Evolutionary conservation across 2,113 vertebrate genomes (phyloP), one percentile per base, ranked within the genome.

Genomic region (Eleginops maclovinus): DNA sequence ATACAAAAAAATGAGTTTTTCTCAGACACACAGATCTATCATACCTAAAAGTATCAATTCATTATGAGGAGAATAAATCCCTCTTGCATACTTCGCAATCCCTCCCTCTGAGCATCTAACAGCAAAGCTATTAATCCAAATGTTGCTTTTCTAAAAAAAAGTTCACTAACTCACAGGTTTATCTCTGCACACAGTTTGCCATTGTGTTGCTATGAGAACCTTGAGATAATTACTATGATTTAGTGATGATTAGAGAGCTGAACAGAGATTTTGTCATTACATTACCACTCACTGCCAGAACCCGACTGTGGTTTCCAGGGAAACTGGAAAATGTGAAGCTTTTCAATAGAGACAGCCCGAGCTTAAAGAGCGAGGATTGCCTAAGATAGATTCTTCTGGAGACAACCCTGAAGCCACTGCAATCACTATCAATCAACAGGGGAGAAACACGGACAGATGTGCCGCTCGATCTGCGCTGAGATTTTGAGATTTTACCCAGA

Each of bases 311-410:
- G 95, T 95, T 95, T 94, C 95, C 95, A 95, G 92, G 95, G 95
- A 94, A 95, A 95, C 95, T 92, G 90, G 92, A 92, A 36, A 94
- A 91, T 93, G 91, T 92, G 94, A 94, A 93, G 90, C 93, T 93
- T 93, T 94, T 94, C 87, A 90, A 85, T 78, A 94, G 89, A 93
- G 89, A 81, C 87, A 94, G 92, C 77, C 91, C 80, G 87, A 86
- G 91, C 89, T 89, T 92, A 88, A 89, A 94, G 91, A 92, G 91
- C 82, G 90, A 93, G 92, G 92, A 90, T 83, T 91, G 93, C 91
- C 92, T 85, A 87, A 90, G 89, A 94, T 81, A 91, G 94, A 94
- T 94, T 92, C 87, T 95, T 94, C 93, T 90, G 85, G 93, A 93
- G 90, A 93, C 89, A 89, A 94, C 92, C 90, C 88, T 92, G 85